phyloP scores from a whole-genome alignment of 2,888 invertebrate genomes.

The Rhagonycha lutea region DNA sequence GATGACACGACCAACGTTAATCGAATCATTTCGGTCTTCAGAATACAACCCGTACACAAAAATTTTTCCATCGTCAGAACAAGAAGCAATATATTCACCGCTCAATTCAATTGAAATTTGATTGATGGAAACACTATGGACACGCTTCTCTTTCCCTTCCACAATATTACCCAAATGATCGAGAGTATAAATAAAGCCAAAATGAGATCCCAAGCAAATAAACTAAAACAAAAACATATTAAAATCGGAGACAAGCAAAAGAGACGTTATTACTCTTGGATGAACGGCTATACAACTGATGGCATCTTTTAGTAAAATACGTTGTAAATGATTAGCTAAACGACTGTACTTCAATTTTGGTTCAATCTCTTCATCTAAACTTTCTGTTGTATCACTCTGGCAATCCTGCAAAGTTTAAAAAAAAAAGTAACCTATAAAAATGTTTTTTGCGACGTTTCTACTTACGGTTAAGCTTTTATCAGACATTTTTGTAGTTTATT shows the following conservation, averaged over 20 bases:
- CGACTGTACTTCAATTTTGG: constrained; percentile 92
- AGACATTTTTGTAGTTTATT: constrained; percentile 35
- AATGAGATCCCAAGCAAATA: constrained; percentile 89
- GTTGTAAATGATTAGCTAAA: constrained; percentile 83
- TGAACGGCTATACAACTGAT: constrained; percentile 94
- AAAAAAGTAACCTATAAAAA: constrained; percentile 1
- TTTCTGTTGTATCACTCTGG: constrained; percentile 48
- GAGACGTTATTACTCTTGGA: constrained; percentile 68
- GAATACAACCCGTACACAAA: constrained; percentile 87
- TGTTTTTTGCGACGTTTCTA: not conserved
- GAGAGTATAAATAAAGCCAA: constrained; percentile 86
- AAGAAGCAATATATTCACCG: constrained; percentile 93
- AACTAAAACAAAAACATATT: constrained; percentile 62
- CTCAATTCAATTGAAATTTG: constrained; percentile 91
- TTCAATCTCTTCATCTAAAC: constrained; percentile 68
- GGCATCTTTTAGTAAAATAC: constrained; percentile 82
- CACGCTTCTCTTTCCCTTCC: constrained; percentile 70
- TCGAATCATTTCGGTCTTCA: constrained; percentile 77
- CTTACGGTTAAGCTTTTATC: constrained; percentile 41
- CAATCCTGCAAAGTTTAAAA: constrained; percentile 38
- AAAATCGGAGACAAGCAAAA: not conserved
- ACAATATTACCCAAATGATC: constrained; percentile 91
- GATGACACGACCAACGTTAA: constrained; percentile 80
- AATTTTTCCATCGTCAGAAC: constrained; percentile 89
- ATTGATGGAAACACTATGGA: constrained; percentile 90